Conservation (phyloP, 2,888 invertebrate species). For the Himalopsyche kuldschensis region DNA sequence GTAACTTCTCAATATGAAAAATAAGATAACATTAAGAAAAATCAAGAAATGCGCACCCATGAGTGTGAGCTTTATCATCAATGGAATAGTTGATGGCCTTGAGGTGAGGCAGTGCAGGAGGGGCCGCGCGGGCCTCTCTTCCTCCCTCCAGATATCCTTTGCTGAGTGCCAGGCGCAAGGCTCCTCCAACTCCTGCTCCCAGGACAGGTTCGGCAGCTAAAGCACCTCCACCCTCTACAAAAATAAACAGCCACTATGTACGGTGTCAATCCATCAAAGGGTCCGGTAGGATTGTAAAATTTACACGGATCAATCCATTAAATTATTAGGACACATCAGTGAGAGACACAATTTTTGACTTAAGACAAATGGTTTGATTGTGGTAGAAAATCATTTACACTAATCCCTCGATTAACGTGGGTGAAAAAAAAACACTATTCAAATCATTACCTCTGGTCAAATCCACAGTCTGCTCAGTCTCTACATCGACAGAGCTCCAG, state of each 20-base stretch:
- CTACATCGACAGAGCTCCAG: constrained; percentile 81
- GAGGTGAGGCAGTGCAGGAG: constrained; percentile 75
- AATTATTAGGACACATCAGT: too few species aligned
- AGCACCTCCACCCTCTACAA: constrained; percentile 60
- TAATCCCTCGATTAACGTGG: too few species aligned
- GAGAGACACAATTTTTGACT: constrained; percentile 42
- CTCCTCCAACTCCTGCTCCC: constrained; percentile 89
- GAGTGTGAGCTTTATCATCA: constrained; percentile 67
- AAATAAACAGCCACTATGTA: neutral
- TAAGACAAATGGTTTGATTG: too few species aligned
- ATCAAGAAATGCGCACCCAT: constrained; percentile 55
- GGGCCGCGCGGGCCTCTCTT: constrained; percentile 70
- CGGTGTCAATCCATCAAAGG: too few species aligned
- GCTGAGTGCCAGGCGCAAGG: constrained; percentile 85
- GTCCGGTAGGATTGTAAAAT: too few species aligned
- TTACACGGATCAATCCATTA: too few species aligned
- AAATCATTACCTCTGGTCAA: constrained; percentile 47
- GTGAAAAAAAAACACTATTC: too few species aligned
- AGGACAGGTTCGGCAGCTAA: constrained; percentile 92
- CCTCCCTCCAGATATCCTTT: constrained; percentile 93
- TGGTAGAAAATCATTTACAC: too few species aligned
- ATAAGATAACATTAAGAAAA: neutral
- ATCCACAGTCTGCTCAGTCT: constrained; percentile 54
- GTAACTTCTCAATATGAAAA: neutral
- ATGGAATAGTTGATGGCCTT: constrained; percentile 81